Evolutionary conservation across 92 coral and sea anemone genomes (phyloP).

Genomic region (Siderastrea radians): DNA sequence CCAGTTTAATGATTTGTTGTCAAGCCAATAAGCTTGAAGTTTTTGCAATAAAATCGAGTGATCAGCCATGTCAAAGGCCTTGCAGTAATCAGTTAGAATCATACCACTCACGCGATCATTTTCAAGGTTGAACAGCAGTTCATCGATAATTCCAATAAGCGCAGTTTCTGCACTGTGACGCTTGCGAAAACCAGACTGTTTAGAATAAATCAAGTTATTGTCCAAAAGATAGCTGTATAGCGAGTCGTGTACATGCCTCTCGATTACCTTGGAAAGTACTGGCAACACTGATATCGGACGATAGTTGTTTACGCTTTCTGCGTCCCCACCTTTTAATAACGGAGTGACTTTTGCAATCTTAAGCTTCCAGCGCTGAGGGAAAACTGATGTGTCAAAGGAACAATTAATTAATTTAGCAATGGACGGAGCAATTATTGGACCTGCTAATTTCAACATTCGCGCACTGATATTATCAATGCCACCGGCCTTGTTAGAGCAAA

Average conservation of each 20-base stretch:
- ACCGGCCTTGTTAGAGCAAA: constrained; percentile 58
- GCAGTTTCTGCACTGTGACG: constrained; percentile 36
- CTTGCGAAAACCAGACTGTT: constrained; percentile 45
- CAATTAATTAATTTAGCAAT: constrained; percentile 54
- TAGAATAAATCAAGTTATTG: constrained; percentile 29
- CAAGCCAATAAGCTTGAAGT: constrained; percentile 1
- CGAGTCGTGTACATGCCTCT: constrained; percentile 28
- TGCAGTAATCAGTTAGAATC: constrained; percentile 5
- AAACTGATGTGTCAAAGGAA: constrained; percentile 40
- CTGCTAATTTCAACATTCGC: constrained; percentile 55
- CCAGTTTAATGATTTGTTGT: neutral
- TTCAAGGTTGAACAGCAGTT: constrained; percentile 3
- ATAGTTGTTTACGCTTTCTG: constrained; percentile 34
- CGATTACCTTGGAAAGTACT: constrained; percentile 32
- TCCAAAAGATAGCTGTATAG: constrained; percentile 3
- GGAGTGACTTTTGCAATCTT: constrained; percentile 64
- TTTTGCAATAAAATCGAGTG: neutral
- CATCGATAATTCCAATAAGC: neutral
- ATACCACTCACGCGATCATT: constrained; percentile 1
- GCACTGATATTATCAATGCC: constrained; percentile 78
- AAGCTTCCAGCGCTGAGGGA: constrained; percentile 75
- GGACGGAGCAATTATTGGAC: constrained; percentile 69
- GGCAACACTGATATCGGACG: constrained; percentile 41
- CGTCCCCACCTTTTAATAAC: constrained; percentile 34
- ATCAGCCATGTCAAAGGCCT: constrained; percentile 19